Evolutionary conservation across 2,888 invertebrate species (phyloP).

Genomic region (Neoitamus cyanurus): DNA sequence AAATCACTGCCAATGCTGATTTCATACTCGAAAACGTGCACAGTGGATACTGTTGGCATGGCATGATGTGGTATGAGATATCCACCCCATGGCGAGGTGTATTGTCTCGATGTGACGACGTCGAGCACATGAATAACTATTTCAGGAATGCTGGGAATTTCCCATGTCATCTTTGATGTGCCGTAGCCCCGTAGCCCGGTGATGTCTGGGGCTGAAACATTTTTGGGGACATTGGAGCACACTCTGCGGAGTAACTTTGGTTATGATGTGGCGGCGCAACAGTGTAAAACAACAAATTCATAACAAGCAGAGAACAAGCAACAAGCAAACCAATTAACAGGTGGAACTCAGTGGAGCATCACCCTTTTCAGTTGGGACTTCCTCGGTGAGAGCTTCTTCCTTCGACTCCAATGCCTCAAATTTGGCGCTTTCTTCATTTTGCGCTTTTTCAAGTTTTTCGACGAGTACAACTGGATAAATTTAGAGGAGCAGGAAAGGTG

Average conservation of each 20-base stretch:
- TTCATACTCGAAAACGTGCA: not conserved
- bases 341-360: not conserved
- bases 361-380: not conserved
- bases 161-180: slow-evolving; percentile 16
- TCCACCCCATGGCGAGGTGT: not conserved
- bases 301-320: not conserved
- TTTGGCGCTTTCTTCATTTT: not conserved
- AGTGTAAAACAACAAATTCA: not conserved
- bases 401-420: not conserved
- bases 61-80: not conserved
- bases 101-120: not conserved
- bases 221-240: not conserved
- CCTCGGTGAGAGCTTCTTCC: not conserved
- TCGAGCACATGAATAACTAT: not conserved
- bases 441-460: not conserved
- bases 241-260: not conserved
- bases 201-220: not conserved
- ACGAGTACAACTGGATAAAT: not conserved
- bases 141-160: not conserved
- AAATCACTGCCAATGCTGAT: slow-evolving; percentile 51
- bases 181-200: not conserved
- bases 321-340: not conserved
- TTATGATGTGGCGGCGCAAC: not conserved
- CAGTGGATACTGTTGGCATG: not conserved
- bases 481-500: not conserved